Conservation (phyloP, 2,888 invertebrate species). For the Nudaria mundana region DNA sequence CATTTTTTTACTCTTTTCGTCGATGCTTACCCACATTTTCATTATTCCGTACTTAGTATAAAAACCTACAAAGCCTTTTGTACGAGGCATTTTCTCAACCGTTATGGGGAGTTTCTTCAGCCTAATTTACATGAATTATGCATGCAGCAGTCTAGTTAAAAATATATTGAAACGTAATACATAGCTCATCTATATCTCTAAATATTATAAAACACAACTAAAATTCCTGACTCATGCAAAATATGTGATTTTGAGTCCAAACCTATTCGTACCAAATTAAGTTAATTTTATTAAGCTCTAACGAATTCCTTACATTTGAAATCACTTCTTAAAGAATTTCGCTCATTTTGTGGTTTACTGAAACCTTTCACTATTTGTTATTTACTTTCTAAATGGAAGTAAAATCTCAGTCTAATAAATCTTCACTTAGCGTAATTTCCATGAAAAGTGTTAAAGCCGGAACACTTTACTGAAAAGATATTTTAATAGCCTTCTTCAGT, state of each 20-base stretch:
- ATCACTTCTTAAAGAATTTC: conserved; percentile 8
- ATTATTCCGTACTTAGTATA: conserved; percentile 54
- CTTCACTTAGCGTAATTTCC: conserved; percentile 59
- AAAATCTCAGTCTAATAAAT: conserved; percentile 57
- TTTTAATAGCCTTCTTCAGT: conserved; percentile 55
- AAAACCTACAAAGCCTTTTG: conserved; percentile 55
- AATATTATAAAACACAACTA: too few relatives aligned
- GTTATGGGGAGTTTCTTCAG: conserved; percentile 44
- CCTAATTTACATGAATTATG: conserved; percentile 63
- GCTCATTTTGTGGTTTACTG: conserved; percentile 21
- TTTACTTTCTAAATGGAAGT: conserved; percentile 20
- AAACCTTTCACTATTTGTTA: conserved; percentile 43
- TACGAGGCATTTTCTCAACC: conserved; percentile 43
- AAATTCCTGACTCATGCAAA: too few relatives aligned
- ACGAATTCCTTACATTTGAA: too few relatives aligned
- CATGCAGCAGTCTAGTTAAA: conserved; percentile 24
- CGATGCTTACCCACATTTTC: conserved; percentile 45
- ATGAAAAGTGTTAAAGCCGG: conserved; percentile 55
- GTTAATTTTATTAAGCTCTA: too few relatives aligned
- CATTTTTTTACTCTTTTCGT: conserved; percentile 33
- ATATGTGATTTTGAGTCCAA: too few relatives aligned
- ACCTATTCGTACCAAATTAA: too few relatives aligned
- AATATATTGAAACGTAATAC: too few relatives aligned
- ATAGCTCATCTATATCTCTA: too few relatives aligned
- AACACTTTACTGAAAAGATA: conserved; percentile 57